Conservation (phyloP, 2,888 invertebrate species). For the Gymnocheta viridis region DNA sequence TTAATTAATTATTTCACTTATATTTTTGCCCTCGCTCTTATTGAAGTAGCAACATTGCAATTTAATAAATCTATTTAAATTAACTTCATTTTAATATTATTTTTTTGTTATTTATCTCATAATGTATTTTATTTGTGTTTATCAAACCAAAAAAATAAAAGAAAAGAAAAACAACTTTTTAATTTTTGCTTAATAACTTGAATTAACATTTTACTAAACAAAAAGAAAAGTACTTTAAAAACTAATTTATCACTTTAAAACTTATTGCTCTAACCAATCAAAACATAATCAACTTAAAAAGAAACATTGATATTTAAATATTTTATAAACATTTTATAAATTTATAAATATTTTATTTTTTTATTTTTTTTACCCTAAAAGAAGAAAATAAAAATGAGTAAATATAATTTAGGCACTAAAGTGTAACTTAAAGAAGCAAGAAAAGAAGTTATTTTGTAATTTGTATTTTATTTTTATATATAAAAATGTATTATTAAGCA, state of each 20-base stretch:
- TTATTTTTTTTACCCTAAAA: slow-evolving; percentile 22
- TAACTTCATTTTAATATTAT: slow-evolving; percentile 4
- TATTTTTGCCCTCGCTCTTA: slow-evolving; percentile 11
- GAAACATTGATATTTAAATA: slow-evolving; percentile 38
- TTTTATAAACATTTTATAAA: slow-evolving; percentile 61
- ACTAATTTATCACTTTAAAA: slow-evolving; percentile 25
- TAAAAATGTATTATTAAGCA: slow-evolving; percentile 61
- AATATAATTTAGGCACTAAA: slow-evolving; percentile 63
- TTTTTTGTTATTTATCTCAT: slow-evolving; percentile 44
- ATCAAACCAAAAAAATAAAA: slow-evolving; percentile 46
- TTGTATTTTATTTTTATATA: slow-evolving; percentile 49
- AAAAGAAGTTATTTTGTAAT: slow-evolving; percentile 44
- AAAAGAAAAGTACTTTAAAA: slow-evolving; percentile 50
- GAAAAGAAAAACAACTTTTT: too few relatives aligned
- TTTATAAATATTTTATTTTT: slow-evolving; percentile 46
- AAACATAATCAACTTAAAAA: slow-evolving; percentile 37
- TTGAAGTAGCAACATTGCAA: slow-evolving; percentile 27
- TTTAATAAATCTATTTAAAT: slow-evolving; percentile 21
- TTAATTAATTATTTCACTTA: slow-evolving; percentile 48
- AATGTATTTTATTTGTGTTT: slow-evolving; percentile 37
- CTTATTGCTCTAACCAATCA: slow-evolving; percentile 37
- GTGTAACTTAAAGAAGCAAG: slow-evolving; percentile 61
- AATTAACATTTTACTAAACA: slow-evolving; percentile 44
- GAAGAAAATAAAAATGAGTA: neutral
- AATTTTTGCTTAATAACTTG: slow-evolving; percentile 39